These are phyloP conservation scores for Endotricha flammealis DNA, from an alignment of 2,888 invertebrate genomes.

Conservation along the genomic window DNA sequence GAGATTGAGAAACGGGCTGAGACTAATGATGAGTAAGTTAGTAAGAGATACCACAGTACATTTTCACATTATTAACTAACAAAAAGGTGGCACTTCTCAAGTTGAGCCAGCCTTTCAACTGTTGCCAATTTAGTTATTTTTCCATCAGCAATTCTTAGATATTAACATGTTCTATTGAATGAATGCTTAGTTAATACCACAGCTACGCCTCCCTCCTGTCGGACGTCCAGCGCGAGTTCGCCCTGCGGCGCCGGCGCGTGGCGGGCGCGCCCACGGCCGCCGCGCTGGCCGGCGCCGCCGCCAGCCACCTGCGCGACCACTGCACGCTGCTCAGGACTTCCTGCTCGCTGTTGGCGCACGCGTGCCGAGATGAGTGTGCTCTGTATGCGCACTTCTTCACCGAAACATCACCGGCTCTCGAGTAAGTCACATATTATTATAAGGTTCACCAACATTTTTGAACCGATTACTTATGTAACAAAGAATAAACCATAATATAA, in stretches of 20 bases:
- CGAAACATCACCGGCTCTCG: conserved; percentile 80
- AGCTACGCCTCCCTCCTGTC: conserved; percentile 84
- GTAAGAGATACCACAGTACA: too few relatives aligned
- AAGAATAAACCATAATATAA: too few relatives aligned
- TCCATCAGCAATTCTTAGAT: too few relatives aligned
- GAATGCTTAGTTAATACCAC: conserved; percentile 13
- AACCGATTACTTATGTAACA: too few relatives aligned
- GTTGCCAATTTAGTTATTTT: too few relatives aligned
- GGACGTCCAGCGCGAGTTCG: conserved; percentile 91
- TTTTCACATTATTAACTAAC: too few relatives aligned
- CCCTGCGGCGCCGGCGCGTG: conserved; percentile 83
- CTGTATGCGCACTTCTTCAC: conserved; percentile 95
- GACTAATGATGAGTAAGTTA: conserved; percentile 85
- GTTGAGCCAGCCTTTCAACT: too few relatives aligned
- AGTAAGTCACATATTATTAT: too few relatives aligned
- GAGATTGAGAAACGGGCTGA: conserved; percentile 89
- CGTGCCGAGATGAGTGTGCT: conserved; percentile 96
- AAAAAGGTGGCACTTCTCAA: too few relatives aligned
- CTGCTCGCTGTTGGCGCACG: conserved; percentile 93
- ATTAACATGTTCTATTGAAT: neutral
- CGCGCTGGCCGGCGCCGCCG: conserved; percentile 82
- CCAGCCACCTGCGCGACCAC: conserved; percentile 82
- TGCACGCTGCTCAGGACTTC: conserved; percentile 92
- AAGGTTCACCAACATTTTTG: too few relatives aligned
- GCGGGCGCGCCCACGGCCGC: conserved; percentile 84